These are phyloP conservation scores for Chaetodon auriga DNA, from an alignment of 2,113 vertebrate species.

Conservation along the genomic window DNA sequence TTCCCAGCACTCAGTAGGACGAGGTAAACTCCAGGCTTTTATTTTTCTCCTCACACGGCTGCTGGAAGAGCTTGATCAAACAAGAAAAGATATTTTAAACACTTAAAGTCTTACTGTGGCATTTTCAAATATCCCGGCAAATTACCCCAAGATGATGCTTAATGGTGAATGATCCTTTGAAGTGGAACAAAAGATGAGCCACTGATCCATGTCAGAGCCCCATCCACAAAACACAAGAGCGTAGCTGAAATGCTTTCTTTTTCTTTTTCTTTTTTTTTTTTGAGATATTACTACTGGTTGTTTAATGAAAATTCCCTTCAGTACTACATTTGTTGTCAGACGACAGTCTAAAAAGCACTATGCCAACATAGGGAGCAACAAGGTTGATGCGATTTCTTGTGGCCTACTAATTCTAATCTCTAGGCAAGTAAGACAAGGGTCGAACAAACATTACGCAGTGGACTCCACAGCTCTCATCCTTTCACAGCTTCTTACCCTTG, in stretches of 20 bases:
- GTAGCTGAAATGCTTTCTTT: conserved; percentile 11
- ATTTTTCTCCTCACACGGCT: conserved; percentile 31
- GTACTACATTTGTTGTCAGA: conserved; percentile 11
- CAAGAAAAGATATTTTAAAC: conserved; percentile 55
- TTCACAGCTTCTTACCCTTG: conserved; percentile 12
- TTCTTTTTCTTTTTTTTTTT: neutral
- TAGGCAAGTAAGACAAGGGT: conserved; percentile 7
- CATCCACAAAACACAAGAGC: conserved; percentile 23
- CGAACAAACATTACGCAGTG: conserved; percentile 11
- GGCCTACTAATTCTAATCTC: conserved; percentile 17
- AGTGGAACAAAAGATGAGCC: conserved; percentile 60
- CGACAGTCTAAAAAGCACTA: neutral
- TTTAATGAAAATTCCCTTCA: neutral
- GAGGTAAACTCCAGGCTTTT: conserved; percentile 30
- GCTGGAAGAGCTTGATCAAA: conserved; percentile 44
- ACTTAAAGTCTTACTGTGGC: conserved; percentile 49
- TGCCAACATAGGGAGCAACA: neutral
- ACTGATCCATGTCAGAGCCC: conserved; percentile 54
- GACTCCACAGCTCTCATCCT: conserved; percentile 4
- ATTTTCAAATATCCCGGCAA: conserved; percentile 64
- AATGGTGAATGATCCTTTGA: conserved; percentile 67
- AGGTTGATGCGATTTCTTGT: conserved; percentile 11
- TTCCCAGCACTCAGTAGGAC: conserved; percentile 27
- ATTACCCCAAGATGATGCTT: conserved; percentile 54
- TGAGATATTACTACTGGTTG: conserved; percentile 4